Evolutionary conservation across 2,888 invertebrate species (phyloP), one percentile per base, ranked within the genome.

Genomic region (Nomada ferruginata): DNA sequence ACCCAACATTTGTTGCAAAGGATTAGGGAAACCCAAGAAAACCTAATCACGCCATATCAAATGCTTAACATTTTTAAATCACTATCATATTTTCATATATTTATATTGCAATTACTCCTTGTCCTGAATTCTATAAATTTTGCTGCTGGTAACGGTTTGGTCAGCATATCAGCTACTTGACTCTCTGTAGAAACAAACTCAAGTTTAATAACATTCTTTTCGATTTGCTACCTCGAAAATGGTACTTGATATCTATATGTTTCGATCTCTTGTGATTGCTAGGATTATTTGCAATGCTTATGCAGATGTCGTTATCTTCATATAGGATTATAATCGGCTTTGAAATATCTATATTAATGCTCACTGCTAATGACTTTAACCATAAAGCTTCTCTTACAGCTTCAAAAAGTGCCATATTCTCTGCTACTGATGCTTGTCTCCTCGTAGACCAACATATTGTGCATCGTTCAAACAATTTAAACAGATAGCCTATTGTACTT

Each of bases 401-500:
- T 20, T 55, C 55, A 55, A 55, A 55, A 23, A 55, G 55, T 20
- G 55, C 55, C 55, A 55, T 55, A 23, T 55, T 23, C 20, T 55
- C 55, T 5, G 55, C 55, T 20, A 55, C 55, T 2, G 55, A 55
- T 55, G 55, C 2, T 20, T 55, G 55, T 55, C 55, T 20, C 3
- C 20, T 55, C n/a, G 11, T 20, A 11, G 55, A 55, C 20, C 55
- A 55, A 7, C 55, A 20, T 47, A 47, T 47, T 47, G 13, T 47
- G 13, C 47, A 47, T 3, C 47, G 15, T 47, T 47, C 47, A 1
- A 47, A 47, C 10, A 47, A 13, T 13, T 47, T 11, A 47, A 47
- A 47, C 15, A 47, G 10, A 15, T 47, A 47, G 2, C 47, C 47
- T 11, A 15, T 47, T 47, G 47, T 47, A 47, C 47, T 47, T 47